Percentiles rank a stretch among this genome's conserved stretches.
phyloP scores from a whole-genome alignment of 2,797 vertebrate species.

The Calcarius lapponicus region DNA sequence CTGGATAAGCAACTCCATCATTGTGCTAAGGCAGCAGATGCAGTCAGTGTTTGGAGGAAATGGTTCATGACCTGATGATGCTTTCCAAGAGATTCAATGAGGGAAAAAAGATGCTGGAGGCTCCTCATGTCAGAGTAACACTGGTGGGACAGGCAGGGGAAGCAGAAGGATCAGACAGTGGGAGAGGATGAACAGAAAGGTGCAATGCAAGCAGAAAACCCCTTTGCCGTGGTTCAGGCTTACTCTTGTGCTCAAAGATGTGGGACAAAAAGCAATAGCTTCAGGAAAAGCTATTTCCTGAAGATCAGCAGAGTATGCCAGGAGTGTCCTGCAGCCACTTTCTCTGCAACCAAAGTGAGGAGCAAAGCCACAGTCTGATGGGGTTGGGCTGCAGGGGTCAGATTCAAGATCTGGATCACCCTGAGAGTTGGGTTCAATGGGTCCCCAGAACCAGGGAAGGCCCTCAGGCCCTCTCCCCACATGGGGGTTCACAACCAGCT shows the following conservation, averaged over 20 bases:
- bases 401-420: not conserved
- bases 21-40: constrained; percentile 6
- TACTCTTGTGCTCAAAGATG: not conserved
- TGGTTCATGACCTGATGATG: not conserved
- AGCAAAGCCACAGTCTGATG: not conserved
- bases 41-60: not conserved
- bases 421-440: not conserved
- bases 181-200: not conserved
- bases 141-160: rapidly evolving
- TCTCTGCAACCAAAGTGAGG: not conserved
- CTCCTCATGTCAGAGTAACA: not conserved
- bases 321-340: not conserved
- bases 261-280: not conserved
- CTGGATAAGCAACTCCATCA: not conserved
- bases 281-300: not conserved
- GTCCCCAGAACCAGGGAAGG: not conserved
- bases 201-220: not conserved
- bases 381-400: not conserved
- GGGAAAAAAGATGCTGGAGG: not conserved
- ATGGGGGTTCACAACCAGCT: rapidly evolving
- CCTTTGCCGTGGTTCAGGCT: not conserved
- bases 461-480: rapidly evolving
- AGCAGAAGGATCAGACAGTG: not conserved
- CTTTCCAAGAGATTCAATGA: not conserved
- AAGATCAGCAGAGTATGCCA: not conserved